phyloP scores from a whole-genome alignment of 2,888 invertebrate genomes.

The Saturnia japonica region DNA sequence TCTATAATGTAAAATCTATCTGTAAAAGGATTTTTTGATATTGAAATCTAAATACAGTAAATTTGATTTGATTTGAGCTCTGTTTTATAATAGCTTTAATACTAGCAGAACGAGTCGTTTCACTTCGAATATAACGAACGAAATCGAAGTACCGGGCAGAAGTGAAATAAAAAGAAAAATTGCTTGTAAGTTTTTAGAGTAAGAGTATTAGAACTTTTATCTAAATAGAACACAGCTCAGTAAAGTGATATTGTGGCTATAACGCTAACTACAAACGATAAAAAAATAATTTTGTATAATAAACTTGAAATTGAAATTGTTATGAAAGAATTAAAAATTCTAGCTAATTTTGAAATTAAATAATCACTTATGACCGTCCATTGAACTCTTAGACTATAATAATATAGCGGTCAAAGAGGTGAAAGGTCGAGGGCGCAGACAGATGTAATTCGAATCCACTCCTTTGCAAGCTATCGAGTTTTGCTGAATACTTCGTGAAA shows the following conservation, averaged over 20 bases:
- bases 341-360: not conserved
- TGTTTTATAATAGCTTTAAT: too few relatives aligned
- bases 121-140: too few relatives aligned
- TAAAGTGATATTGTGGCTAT: too few relatives aligned
- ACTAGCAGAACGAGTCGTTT: too few relatives aligned
- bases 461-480: slow-evolving; percentile 34
- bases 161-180: not conserved
- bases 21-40: too few relatives aligned
- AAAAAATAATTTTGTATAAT: slow-evolving; percentile 5
- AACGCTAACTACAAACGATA: too few relatives aligned
- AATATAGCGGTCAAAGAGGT: slow-evolving; percentile 35
- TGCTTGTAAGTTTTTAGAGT: not conserved
- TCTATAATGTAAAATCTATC: too few relatives aligned
- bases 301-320: not conserved
- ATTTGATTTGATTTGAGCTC: too few relatives aligned
- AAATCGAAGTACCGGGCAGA: too few relatives aligned
- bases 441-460: slow-evolving; percentile 38
- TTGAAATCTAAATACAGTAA: too few relatives aligned
- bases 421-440: slow-evolving; percentile 55
- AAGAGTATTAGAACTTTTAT: not conserved
- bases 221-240: not conserved
- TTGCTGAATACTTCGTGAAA: slow-evolving; percentile 14
- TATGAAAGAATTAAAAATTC: not conserved
- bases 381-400: slow-evolving; percentile 30
- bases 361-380: slow-evolving; percentile 23